Conservation (phyloP, 2,113 vertebrate genomes). For the Hemibagrus wyckioides region DNA sequence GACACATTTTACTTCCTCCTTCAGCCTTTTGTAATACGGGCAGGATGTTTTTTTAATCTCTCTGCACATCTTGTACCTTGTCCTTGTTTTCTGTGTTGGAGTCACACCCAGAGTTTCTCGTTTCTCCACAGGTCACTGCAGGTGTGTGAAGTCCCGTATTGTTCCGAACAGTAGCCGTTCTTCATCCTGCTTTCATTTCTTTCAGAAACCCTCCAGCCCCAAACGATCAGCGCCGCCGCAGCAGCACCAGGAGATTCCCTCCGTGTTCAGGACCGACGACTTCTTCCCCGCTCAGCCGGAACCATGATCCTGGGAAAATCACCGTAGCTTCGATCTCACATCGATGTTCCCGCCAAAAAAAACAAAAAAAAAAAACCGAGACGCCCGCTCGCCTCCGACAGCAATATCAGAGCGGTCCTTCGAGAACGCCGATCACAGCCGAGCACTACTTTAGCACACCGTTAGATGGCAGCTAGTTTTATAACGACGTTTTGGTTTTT, state of each 20-base stretch:
- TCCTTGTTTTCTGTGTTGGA: not conserved
- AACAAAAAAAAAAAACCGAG: not conserved
- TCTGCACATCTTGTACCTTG: not conserved
- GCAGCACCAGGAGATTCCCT: slow-evolving; percentile 77
- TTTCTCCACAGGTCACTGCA: too few relatives aligned
- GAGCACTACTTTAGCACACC: slow-evolving; percentile 50
- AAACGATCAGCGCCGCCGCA: slow-evolving; percentile 65
- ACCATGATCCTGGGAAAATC: slow-evolving; percentile 11
- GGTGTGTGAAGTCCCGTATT: not conserved
- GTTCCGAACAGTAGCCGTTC: not conserved
- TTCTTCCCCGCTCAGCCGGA: slow-evolving; percentile 81
- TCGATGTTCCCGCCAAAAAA: not conserved
- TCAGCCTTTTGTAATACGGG: not conserved
- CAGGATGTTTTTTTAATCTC: not conserved
- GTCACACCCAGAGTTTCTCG: not conserved
- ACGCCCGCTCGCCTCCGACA: slow-evolving; percentile 13
- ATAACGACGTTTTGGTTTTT: slow-evolving; percentile 38
- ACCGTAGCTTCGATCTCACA: not conserved
- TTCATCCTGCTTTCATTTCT: not conserved
- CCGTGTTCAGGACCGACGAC: slow-evolving; percentile 90
- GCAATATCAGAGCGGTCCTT: slow-evolving; percentile 34
- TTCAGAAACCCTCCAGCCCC: slow-evolving; percentile 77
- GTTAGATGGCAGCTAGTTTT: slow-evolving; percentile 56
- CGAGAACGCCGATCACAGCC: slow-evolving; percentile 40
- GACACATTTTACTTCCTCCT: not conserved